Conservation (phyloP, 2,888 invertebrate species). For the Punctoribates punctum region DNA sequence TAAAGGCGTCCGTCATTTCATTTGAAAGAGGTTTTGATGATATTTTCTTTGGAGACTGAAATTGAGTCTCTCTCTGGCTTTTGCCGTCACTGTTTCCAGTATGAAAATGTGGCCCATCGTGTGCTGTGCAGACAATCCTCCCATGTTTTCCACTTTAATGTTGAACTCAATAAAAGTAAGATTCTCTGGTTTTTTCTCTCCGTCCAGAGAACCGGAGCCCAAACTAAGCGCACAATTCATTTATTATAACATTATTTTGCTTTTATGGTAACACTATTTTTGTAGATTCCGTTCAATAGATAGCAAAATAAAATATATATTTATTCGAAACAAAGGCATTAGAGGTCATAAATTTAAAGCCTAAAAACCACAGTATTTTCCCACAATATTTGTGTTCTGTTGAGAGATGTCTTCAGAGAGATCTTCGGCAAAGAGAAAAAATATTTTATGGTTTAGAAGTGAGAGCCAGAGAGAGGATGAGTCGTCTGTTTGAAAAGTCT, state of each 20-base stretch:
- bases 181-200: not conserved
- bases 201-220: not conserved
- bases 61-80: too few species aligned
- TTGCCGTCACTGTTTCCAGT: too few species aligned
- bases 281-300: conserved; percentile 15
- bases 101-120: too few species aligned
- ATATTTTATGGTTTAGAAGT: not conserved
- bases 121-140: not conserved
- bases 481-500: not conserved
- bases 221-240: conserved; percentile 1
- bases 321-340: conserved; percentile 25
- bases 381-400: conserved; percentile 30
- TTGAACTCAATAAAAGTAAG: not conserved
- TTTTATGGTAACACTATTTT: conserved; percentile 28
- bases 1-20: too few species aligned
- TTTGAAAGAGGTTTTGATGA: too few species aligned
- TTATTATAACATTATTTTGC: conserved; percentile 36
- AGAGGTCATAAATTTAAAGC: conserved; percentile 35
- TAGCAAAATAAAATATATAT: conserved; percentile 16
- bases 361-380: conserved; percentile 28
- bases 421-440: not conserved
- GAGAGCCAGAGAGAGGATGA: not conserved
- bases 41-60: too few species aligned
- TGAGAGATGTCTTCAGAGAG: conserved; percentile 4
- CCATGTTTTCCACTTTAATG: conserved; percentile 5